phyloP scores from a whole-genome alignment of 2,113 vertebrate genomes.

The Chlorodrepanis virens region DNA sequence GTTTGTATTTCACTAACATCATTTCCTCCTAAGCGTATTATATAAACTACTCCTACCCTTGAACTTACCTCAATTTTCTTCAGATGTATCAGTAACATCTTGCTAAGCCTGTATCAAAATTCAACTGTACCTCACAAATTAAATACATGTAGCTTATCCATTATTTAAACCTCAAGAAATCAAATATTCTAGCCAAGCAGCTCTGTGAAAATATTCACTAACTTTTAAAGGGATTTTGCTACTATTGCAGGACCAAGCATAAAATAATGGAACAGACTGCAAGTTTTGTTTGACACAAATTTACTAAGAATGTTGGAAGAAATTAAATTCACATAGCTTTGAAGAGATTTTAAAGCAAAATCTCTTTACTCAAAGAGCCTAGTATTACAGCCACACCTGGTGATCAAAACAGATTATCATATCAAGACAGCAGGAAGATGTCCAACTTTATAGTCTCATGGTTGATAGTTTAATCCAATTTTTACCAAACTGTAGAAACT shows the following conservation, averaged over 20 bases:
- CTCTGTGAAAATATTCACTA: not conserved
- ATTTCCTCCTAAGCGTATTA: not conserved
- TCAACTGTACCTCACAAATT: not conserved
- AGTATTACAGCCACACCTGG: not conserved
- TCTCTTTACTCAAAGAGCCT: not conserved
- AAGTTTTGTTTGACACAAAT: not conserved
- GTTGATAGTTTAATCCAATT: not conserved
- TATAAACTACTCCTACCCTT: not conserved
- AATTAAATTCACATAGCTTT: not conserved
- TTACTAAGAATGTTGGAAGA: not conserved
- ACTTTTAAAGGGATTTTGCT: not conserved
- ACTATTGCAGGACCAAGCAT: not conserved
- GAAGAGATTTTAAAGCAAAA: not conserved
- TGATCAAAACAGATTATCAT: not conserved
- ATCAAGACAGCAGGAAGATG: not conserved
- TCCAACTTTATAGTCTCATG: not conserved
- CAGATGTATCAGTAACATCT: not conserved
- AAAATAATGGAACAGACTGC: not conserved
- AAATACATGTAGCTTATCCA: not conserved
- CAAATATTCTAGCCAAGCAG: not conserved
- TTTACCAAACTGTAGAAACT: not conserved
- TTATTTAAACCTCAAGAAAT: conserved; percentile 6
- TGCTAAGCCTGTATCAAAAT: not conserved
- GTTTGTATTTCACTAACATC: not conserved
- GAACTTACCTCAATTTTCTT: not conserved